These are phyloP conservation scores for Allobates femoralis DNA, from an alignment of 2,797 vertebrate species.

Conservation along the genomic window DNA sequence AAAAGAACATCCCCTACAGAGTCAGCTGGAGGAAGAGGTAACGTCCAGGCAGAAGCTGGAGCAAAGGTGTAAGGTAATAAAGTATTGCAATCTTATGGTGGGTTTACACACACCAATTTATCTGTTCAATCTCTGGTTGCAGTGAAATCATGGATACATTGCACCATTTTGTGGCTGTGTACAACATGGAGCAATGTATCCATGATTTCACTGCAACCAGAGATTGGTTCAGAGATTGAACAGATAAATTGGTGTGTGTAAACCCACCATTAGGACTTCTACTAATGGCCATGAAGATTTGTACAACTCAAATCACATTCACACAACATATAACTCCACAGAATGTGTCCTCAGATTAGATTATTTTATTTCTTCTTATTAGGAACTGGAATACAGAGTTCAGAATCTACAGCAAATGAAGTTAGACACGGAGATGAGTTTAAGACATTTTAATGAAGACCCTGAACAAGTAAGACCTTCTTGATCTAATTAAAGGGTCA, in stretches of 20 bases:
- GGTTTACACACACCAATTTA: too few relatives aligned
- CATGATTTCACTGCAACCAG: too few relatives aligned
- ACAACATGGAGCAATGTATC: too few relatives aligned
- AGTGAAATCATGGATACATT: too few relatives aligned
- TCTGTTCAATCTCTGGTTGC: too few relatives aligned
- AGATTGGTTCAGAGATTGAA: too few relatives aligned
- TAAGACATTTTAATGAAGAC: slow-evolving; percentile 72
- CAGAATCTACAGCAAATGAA: slow-evolving; percentile 71
- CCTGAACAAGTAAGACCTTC: slow-evolving; percentile 73
- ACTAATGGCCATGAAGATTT: not conserved
- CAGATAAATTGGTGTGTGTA: too few relatives aligned
- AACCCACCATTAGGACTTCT: too few relatives aligned
- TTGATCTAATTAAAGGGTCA: not conserved
- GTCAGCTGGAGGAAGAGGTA: slow-evolving; percentile 66
- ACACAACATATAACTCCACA: not conserved
- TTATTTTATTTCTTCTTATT: slow-evolving; percentile 1
- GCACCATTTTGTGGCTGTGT: too few relatives aligned
- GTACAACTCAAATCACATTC: not conserved
- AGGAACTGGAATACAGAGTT: slow-evolving; percentile 73
- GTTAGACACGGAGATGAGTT: slow-evolving; percentile 69
- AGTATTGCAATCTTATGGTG: not conserved
- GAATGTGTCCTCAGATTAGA: not conserved
- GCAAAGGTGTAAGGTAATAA: slow-evolving; percentile 68
- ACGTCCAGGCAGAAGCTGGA: slow-evolving; percentile 68
- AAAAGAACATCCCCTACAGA: slow-evolving; percentile 61